Percentiles rank a stretch among this genome's conserved stretches.
Evolutionary conservation across 2,113 vertebrate genomes (phyloP).

Genomic region (Brachyhypopomus occidentalis): DNA sequence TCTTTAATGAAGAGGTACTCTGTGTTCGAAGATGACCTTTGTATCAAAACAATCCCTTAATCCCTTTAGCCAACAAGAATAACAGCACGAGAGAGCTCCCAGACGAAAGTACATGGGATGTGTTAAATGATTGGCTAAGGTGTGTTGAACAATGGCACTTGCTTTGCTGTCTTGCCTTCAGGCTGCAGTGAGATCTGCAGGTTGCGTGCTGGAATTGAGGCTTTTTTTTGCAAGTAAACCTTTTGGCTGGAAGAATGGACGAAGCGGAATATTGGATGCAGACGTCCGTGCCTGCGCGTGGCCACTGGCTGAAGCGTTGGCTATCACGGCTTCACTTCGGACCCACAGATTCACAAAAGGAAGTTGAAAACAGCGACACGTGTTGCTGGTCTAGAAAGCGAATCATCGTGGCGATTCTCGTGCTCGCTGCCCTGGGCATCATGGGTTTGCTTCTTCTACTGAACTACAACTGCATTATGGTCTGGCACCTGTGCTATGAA

Average conservation of each 20-base stretch:
- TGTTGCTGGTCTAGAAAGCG: slow-evolving; percentile 6
- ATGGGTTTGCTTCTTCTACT: slow-evolving; percentile 56
- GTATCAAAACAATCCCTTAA: slow-evolving; percentile 1
- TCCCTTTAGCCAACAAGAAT: not conserved
- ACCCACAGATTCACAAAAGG: not conserved
- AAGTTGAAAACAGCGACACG: not conserved
- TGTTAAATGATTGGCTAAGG: slow-evolving; percentile 6
- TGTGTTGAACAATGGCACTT: not conserved
- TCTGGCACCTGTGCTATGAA: slow-evolving; percentile 51
- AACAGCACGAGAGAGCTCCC: not conserved
- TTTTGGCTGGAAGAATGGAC: slow-evolving; percentile 40
- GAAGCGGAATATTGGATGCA: slow-evolving; percentile 28
- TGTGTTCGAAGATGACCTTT: not conserved
- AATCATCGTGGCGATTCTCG: slow-evolving; percentile 39
- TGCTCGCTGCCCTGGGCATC: slow-evolving; percentile 38
- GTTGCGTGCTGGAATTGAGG: not conserved
- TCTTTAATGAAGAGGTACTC: not conserved
- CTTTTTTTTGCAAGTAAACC: not conserved
- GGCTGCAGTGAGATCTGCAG: slow-evolving; percentile 18
- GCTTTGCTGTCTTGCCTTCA: not conserved
- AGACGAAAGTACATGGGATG: not conserved
- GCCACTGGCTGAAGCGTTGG: slow-evolving; percentile 52
- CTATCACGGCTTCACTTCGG: not conserved
- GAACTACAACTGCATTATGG: slow-evolving; percentile 63
- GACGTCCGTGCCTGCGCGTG: not conserved